These are phyloP conservation scores for Dendrolimus kikuchii DNA, from an alignment of 1,140 invertebrate genomes.

Conservation along the genomic window DNA sequence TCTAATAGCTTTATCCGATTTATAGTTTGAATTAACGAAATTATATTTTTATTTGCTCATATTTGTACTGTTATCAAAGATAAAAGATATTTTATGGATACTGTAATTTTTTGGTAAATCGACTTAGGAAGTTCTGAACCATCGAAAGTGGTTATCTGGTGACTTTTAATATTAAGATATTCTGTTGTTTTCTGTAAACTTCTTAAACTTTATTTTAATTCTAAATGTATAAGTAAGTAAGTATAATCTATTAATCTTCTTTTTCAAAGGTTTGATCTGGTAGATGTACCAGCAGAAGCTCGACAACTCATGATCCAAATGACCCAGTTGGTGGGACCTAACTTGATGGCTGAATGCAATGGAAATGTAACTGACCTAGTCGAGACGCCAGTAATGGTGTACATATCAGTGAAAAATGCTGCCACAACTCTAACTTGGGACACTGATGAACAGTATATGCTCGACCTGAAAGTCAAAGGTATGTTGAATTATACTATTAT, in stretches of 20 bases:
- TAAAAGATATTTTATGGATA: too few relatives aligned
- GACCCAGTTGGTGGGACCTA: conserved; percentile 69
- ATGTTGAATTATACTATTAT: conserved; percentile 5
- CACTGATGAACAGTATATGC: conserved; percentile 77
- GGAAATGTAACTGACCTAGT: conserved; percentile 67
- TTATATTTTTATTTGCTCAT: too few relatives aligned
- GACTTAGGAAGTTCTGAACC: too few relatives aligned
- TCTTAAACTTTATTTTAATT: too few relatives aligned
- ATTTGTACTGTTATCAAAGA: too few relatives aligned
- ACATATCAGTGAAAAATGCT: conserved; percentile 63
- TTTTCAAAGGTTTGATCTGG: conserved; percentile 68
- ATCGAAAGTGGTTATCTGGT: too few relatives aligned
- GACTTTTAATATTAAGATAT: too few relatives aligned
- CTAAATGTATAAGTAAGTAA: conserved; percentile 6
- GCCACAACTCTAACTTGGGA: conserved; percentile 73
- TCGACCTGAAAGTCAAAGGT: conserved; percentile 75
- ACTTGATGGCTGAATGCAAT: conserved; percentile 73
- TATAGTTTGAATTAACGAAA: too few relatives aligned
- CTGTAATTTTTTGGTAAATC: too few relatives aligned
- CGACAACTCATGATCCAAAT: conserved; percentile 68
- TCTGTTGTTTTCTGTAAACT: too few relatives aligned
- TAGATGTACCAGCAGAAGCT: conserved; percentile 56
- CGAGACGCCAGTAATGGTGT: conserved; percentile 70
- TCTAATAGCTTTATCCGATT: too few relatives aligned
- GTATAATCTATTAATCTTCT: conserved; percentile 4